A percentile compares a stretch with the other conserved stretches of the same genome.
Evolutionary conservation across 2,113 vertebrate species (phyloP).

Genomic region (Sorex araneus): DNA sequence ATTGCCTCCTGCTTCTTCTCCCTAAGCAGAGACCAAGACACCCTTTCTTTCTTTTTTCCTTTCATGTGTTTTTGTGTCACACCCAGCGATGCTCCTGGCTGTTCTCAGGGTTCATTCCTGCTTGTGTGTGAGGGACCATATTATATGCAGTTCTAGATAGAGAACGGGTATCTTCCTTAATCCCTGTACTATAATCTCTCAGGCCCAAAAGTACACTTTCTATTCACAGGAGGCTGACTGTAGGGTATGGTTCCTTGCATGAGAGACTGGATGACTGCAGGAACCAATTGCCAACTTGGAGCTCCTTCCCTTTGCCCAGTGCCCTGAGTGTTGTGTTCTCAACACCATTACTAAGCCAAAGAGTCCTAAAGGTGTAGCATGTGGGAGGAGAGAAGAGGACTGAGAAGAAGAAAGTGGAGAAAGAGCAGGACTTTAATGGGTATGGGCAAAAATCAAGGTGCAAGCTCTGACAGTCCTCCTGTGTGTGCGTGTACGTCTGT

Average conservation of each 20-base stretch:
- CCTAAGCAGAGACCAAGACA: background rate
- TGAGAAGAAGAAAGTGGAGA: conserved; percentile 72
- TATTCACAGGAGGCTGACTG: background rate
- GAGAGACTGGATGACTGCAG: conserved; percentile 12
- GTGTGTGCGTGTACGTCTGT: background rate
- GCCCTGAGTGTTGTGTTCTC: background rate
- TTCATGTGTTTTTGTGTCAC: no score
- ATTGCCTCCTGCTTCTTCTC: background rate
- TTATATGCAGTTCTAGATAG: no score
- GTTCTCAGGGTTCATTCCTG: no score
- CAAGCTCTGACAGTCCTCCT: conserved; percentile 40
- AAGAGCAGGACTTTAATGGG: conserved; percentile 44
- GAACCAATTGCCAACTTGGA: background rate
- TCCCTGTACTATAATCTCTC: background rate
- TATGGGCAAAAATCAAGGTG: conserved; percentile 44
- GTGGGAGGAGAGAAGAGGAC: conserved; percentile 74
- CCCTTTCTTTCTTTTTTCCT: background rate
- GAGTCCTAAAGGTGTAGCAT: conserved; percentile 72
- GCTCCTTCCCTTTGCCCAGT: conserved; percentile 33
- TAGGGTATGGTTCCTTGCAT: background rate
- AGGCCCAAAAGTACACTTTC: background rate
- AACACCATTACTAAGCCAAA: conserved; percentile 22
- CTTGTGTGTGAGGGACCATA: no score
- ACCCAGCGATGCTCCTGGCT: no score
- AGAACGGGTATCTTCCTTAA: no score